A percentile compares a stretch with the other conserved stretches of the same genome.
phyloP scores from a whole-genome alignment of 1,140 invertebrate genomes.

The Tribolium castaneum region DNA sequence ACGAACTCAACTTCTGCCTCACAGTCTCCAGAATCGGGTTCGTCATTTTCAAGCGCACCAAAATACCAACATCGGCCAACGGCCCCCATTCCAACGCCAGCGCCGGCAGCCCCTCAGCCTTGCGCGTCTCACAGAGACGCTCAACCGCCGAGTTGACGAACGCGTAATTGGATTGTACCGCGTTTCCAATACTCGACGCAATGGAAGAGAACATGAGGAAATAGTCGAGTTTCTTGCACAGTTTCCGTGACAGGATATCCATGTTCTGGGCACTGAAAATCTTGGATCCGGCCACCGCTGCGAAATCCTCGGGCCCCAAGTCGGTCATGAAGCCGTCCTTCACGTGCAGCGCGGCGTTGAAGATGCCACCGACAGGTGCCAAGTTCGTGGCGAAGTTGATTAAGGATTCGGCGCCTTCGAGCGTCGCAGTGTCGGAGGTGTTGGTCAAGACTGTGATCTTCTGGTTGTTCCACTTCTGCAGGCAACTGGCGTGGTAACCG shows the following conservation, averaged over 20 bases:
- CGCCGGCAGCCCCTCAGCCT: constrained; percentile 66
- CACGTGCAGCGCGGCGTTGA: background rate
- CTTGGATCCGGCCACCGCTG: background rate
- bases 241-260: constrained; percentile 66
- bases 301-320: background rate
- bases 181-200: constrained; percentile 80
- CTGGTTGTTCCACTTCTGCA: constrained; percentile 63
- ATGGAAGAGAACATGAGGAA: constrained; percentile 82
- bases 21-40: background rate
- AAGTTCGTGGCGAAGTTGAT: constrained; percentile 68
- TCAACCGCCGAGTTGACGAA: constrained; percentile 73
- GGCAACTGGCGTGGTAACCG: constrained; percentile 74
- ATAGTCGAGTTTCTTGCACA: constrained; percentile 52
- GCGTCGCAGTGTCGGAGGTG: constrained; percentile 64
- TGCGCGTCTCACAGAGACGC: constrained; percentile 68
- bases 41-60: constrained; percentile 63
- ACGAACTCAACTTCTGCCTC: constrained; percentile 79
- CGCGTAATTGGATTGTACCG: constrained; percentile 83
- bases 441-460: constrained; percentile 66
- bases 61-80: constrained; percentile 66
- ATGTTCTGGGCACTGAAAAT: constrained; percentile 14
- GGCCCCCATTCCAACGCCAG: constrained; percentile 73
- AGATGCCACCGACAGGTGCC: constrained; percentile 76
- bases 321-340: background rate
- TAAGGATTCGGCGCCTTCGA: constrained; percentile 67